A percentile compares a stretch with the other conserved stretches of the same genome.
Conservation (phyloP, 1,140 invertebrate species). For the Halictus rubicundus region DNA sequence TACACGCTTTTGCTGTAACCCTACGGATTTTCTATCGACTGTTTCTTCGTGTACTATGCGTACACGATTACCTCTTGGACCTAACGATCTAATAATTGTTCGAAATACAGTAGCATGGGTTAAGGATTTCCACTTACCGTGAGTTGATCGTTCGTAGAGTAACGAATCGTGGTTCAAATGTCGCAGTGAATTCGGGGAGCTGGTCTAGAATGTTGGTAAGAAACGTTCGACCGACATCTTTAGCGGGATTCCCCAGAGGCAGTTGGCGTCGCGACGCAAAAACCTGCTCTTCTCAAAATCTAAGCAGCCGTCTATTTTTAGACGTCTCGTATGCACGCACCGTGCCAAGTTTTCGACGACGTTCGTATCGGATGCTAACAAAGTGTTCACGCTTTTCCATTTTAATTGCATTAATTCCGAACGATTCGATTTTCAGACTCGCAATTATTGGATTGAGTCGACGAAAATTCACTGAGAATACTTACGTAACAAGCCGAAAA, state of each 20-base stretch:
- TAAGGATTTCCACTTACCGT: too few relatives aligned
- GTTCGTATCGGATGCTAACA: conserved; percentile 18
- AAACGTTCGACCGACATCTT: conserved; percentile 21
- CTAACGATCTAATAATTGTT: too few relatives aligned
- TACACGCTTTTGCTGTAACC: conserved; percentile 1
- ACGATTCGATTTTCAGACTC: background rate
- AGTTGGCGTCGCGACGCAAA: conserved; percentile 58
- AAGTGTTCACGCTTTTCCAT: background rate
- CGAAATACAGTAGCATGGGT: too few relatives aligned
- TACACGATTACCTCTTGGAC: too few relatives aligned
- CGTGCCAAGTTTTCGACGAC: conserved; percentile 48
- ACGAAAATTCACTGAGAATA: too few relatives aligned
- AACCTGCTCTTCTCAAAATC: conserved; percentile 53
- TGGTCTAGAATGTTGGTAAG: background rate
- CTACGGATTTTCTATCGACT: background rate
- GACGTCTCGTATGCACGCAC: conserved; percentile 33
- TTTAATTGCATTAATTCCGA: background rate
- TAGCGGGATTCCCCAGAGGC: conserved; percentile 48
- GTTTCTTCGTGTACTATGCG: too few relatives aligned
- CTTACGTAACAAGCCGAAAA: too few relatives aligned
- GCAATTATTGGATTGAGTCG: too few relatives aligned
- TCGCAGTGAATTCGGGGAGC: background rate
- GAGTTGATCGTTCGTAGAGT: too few relatives aligned
- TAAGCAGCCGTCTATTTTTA: conserved; percentile 60
- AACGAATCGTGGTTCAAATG: background rate